phyloP scores from a whole-genome alignment of 1,140 invertebrate species.

The Drosophila sechellia region DNA sequence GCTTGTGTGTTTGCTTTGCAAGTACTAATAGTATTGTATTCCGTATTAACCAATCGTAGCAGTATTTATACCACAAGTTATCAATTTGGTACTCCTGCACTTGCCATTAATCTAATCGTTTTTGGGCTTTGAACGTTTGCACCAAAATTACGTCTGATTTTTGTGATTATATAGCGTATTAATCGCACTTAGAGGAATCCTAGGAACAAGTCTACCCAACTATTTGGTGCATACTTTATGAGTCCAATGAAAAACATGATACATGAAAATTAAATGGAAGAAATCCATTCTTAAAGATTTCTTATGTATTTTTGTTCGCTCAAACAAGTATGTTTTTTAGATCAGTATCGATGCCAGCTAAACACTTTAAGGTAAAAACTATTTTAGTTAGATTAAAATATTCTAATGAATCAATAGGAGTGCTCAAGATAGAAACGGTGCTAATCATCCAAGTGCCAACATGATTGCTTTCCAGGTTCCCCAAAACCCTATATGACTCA shows the following conservation, averaged over 20 bases:
- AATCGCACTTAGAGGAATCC: constrained; percentile 10
- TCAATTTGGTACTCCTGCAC: constrained; percentile 36
- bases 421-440: neutral
- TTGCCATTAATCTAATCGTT: constrained; percentile 57
- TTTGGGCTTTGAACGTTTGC: constrained; percentile 17
- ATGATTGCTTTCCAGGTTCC: no score
- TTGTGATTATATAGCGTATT: constrained; percentile 18
- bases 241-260: neutral
- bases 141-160: constrained; percentile 34
- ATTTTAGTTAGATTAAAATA: constrained; percentile 2
- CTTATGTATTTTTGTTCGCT: no score
- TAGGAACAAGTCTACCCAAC: neutral
- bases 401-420: constrained; percentile 15
- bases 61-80: constrained; percentile 29
- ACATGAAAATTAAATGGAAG: no score
- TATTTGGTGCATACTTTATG: neutral
- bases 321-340: neutral
- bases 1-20: constrained; percentile 13
- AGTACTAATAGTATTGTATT: constrained; percentile 18
- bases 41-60: neutral
- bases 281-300: no score
- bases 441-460: neutral
- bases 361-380: neutral
- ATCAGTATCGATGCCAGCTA: neutral
- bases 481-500: constrained; percentile 9